Base-by-base conservation (phyloP, 2,113 vertebrate species). In the Dendrocopos noguchii region DNA sequence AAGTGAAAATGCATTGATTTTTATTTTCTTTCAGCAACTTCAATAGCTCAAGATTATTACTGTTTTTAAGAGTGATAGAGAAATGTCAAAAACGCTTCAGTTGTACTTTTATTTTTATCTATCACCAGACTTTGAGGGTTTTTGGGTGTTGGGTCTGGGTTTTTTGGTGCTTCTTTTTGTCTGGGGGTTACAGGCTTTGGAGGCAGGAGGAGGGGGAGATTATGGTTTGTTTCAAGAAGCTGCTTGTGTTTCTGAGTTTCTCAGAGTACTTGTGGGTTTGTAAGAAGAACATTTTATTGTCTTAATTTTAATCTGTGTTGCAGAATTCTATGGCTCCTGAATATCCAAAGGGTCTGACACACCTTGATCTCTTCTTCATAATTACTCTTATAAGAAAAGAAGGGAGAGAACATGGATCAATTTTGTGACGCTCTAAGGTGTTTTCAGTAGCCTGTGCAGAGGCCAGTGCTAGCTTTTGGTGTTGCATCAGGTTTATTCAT, bases 1-100 rank as follows among this genome's bases (percentile, higher is more conserved):
- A 94, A 94, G 91, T 94, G 91, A 87, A 87, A 96, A 91, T 60
- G 82, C 91, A 95, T 96, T 80, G 91, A 95, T 96, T 94, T 96
- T 93, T 92, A 72, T 87, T 92, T 96, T 94, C 76, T 90, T 92
- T 90, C 65, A 78, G 87, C 53, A 57, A 31, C 91, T 80, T 90
- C 93, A 86, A 83, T 90, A 95, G 87, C 80, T 95, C 80, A 78
- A 78, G 85, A 90, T 96, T 90, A 89, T 95, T 93, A 88, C 94
- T 96, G 57, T 93, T 95, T 94, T 92, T 92, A 92, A 94, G 93
- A 94, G 84, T 91, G 93, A 93, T 91, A 91, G 86, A 96, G 84
- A 95, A 94, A 94, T 91, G 91, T 95, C 94, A 91, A 68, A 93
- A 95, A 89, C 80, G 73, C 65, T 92, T 82, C 82, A 89, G 81